phyloP scores from a whole-genome alignment of 1,140 invertebrate genomes.

The Steinernema khuongi region DNA sequence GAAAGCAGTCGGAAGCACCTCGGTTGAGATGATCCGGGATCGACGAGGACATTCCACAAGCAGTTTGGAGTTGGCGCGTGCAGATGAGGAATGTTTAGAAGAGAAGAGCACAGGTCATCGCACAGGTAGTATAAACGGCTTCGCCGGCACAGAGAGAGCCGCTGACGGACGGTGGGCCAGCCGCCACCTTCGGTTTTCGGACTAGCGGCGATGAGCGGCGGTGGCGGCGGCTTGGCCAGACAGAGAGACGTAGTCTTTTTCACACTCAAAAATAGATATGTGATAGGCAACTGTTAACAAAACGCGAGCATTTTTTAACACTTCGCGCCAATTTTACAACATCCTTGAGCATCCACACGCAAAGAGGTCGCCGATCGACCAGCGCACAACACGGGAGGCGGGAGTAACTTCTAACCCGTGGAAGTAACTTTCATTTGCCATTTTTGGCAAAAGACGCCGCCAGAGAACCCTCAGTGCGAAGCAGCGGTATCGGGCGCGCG shows the following conservation, averaged over 20 bases:
- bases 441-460: no score
- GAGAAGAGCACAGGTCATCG: slow-evolving; percentile 7
- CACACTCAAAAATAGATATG: slow-evolving; percentile 15
- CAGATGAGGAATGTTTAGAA: background rate
- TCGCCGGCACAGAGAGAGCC: background rate
- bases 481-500: no score
- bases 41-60: background rate
- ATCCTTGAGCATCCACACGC: background rate
- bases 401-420: no score
- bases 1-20: slow-evolving; percentile 5
- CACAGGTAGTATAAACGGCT: background rate
- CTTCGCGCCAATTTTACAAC: background rate
- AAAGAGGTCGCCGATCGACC: background rate
- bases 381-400: no score
- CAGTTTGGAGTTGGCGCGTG: background rate
- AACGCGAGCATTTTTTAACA: background rate
- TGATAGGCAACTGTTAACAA: slow-evolving; percentile 10
- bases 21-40: background rate
- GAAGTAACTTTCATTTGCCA: no score
- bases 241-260: background rate
- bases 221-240: no score
- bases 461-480: no score
- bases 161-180: background rate
- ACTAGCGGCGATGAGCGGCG: slow-evolving; percentile 9
- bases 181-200: background rate